A percentile compares a stretch with the other conserved stretches of the same genome.
phyloP scores from a whole-genome alignment of 2,888 invertebrate genomes.

The Apocheima hispidaria region DNA sequence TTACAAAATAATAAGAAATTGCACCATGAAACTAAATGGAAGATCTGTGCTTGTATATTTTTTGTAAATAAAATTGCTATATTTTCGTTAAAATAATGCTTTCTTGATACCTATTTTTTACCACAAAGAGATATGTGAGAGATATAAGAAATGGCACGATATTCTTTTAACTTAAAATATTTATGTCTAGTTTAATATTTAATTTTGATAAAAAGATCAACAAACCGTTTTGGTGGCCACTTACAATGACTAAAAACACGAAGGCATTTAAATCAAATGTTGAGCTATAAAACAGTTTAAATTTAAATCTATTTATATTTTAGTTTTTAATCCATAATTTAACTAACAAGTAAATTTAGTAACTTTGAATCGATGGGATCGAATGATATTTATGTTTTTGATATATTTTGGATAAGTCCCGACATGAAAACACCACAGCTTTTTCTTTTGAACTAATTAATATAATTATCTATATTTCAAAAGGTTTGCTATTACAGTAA shows the following conservation, averaged over 20 bases:
- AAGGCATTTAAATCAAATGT: not conserved
- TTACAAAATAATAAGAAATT: not conserved
- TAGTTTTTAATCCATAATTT: slow-evolving; percentile 3
- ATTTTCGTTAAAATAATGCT: slow-evolving; percentile 37
- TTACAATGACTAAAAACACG: not conserved
- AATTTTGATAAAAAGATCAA: not conserved
- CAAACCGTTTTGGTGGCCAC: not conserved
- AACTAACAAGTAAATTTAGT: slow-evolving; percentile 10
- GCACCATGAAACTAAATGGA: slow-evolving; percentile 46
- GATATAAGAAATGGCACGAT: slow-evolving; percentile 66
- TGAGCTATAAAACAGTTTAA: not conserved
- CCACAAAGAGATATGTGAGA: slow-evolving; percentile 59
- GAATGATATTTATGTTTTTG: slow-evolving; percentile 3
- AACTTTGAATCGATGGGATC: slow-evolving; percentile 36
- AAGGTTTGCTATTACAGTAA: slow-evolving; percentile 32
- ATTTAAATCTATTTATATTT: slow-evolving; percentile 14
- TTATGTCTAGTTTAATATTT: not conserved
- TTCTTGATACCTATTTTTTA: slow-evolving; percentile 28
- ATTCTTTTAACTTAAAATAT: slow-evolving; percentile 34
- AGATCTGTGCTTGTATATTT: slow-evolving; percentile 50
- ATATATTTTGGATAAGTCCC: not conserved
- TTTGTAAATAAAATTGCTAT: slow-evolving; percentile 27
- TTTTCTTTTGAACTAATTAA: slow-evolving; percentile 23
- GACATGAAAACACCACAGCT: not conserved
- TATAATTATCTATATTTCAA: slow-evolving; percentile 21